phyloP scores from a whole-genome alignment of 2,888 invertebrate genomes.

The Drosophila tanythrix region DNA sequence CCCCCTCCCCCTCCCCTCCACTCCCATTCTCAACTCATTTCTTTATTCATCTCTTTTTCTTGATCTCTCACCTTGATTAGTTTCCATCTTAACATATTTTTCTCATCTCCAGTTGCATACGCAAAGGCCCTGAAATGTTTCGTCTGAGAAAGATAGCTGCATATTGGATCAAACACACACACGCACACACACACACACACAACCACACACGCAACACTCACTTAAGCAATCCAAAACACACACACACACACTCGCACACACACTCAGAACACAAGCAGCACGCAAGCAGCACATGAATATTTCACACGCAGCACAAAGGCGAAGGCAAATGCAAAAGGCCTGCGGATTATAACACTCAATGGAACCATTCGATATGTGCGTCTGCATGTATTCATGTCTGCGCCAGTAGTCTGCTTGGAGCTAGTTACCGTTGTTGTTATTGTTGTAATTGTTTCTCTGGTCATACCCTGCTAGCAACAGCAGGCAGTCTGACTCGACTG shows the following conservation, averaged over 20 bases:
- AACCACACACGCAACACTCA: slow-evolving; percentile 6
- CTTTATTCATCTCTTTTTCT: background rate
- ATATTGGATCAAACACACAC: slow-evolving; percentile 4
- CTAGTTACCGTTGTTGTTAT: slow-evolving; percentile 11
- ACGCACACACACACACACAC: background rate
- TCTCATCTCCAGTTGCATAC: slow-evolving; percentile 7
- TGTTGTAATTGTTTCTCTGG: background rate
- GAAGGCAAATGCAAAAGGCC: slow-evolving; percentile 71
- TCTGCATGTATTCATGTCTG: slow-evolving; percentile 7
- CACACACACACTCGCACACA: background rate
- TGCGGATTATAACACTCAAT: slow-evolving; percentile 75
- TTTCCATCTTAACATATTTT: slow-evolving; percentile 1
- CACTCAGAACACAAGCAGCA: background rate
- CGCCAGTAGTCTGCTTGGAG: background rate
- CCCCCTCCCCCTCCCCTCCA: background rate
- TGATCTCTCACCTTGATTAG: slow-evolving; percentile 4
- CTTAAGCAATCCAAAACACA: slow-evolving; percentile 7
- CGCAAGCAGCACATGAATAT: slow-evolving; percentile 64
- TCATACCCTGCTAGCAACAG: background rate
- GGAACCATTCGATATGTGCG: slow-evolving; percentile 46
- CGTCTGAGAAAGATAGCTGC: slow-evolving; percentile 17
- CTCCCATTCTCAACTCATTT: background rate
- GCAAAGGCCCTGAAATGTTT: background rate
- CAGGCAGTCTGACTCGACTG: too few relatives aligned
- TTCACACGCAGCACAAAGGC: slow-evolving; percentile 53